Evolutionary conservation across 2,888 invertebrate genomes (phyloP).

Genomic region (Drosophila seclusa): DNA sequence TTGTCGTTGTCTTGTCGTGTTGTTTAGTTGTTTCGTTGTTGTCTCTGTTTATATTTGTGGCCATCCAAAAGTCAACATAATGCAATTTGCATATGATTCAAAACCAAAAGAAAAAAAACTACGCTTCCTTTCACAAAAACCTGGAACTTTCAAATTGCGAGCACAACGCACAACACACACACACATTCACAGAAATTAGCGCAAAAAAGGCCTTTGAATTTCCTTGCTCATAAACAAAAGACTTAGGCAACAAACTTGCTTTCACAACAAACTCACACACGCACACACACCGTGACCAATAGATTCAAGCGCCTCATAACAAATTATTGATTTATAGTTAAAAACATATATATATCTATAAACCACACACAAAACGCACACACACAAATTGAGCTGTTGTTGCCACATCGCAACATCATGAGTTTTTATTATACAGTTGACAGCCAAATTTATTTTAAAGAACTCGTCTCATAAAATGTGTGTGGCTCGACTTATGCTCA

Average conservation of each 20-base stretch:
- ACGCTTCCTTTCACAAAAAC: constrained; percentile 71
- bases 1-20: constrained; percentile 30
- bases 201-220: constrained; percentile 58
- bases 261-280: constrained; percentile 58
- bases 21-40: constrained; percentile 38
- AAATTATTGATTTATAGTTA: constrained; percentile 75
- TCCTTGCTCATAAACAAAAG: constrained; percentile 73
- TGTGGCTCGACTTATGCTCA: constrained; percentile 25
- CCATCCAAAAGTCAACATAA: constrained; percentile 53
- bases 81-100: constrained; percentile 74
- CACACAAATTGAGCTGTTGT: constrained; percentile 43
- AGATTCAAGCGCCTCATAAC: constrained; percentile 64
- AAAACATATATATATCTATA: constrained; percentile 34
- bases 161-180: constrained; percentile 35
- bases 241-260: constrained; percentile 80
- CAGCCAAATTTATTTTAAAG: constrained; percentile 26
- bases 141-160: constrained; percentile 75
- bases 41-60: constrained; percentile 42
- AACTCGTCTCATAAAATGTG: constrained; percentile 34
- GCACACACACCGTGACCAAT: constrained; percentile 8
- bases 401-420: constrained; percentile 4
- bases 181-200: constrained; percentile 43
- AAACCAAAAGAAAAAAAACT: constrained; percentile 21
- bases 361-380: constrained; percentile 36
- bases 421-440: constrained; percentile 27